Evolutionary conservation across 2,113 vertebrate species (phyloP), one percentile per base, ranked within the genome.

Genomic region (Oryzias celebensis): DNA sequence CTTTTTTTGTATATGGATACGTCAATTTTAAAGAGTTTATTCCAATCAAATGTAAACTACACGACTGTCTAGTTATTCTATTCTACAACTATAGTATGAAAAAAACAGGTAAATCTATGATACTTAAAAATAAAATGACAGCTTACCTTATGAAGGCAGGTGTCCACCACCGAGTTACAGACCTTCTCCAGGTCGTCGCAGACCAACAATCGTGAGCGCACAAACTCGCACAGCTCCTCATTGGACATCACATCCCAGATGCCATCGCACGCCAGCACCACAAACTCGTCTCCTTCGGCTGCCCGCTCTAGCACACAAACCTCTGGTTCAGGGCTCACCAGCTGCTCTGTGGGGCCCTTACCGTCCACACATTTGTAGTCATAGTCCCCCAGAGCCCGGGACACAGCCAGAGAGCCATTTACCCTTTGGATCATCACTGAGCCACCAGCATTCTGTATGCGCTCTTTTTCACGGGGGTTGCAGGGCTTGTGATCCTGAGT

Each of bases 171-270:
- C 66, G 94, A 93, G 93, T 97, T 98, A 93, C 97, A 99, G 76
- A 99, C 94, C 90, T 94, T 98, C 92, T 98, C 97, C 90, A 99
- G 92, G 88, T 99, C 96, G 69, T 96, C 95, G 57, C 93, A 95
- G 75, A 99, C 93, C 92, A 94, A 91, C 87, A 99, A 94, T 83
- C 97, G 94, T 81, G 96, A 99, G 83, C 93, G 94, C 78, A 98
- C 95, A 90, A 94, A 99, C 85, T 98, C 94, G 83, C 96, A 98
- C 82, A 98, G 95, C 92, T 99, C 97, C 91, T 99, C 96, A 43
- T 99, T 99, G 92, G 94, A 96, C 96, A 99, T 99, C 86, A 99
- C 97, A 82, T 99, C 97, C 97, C 97, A 99, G 93, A 99, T 98
- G 68, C 97, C 97, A 71, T 99, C 97, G 63, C 97, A 99, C 42